Conservation (phyloP, 2,797 vertebrate genomes). For the Squalus acanthias region DNA sequence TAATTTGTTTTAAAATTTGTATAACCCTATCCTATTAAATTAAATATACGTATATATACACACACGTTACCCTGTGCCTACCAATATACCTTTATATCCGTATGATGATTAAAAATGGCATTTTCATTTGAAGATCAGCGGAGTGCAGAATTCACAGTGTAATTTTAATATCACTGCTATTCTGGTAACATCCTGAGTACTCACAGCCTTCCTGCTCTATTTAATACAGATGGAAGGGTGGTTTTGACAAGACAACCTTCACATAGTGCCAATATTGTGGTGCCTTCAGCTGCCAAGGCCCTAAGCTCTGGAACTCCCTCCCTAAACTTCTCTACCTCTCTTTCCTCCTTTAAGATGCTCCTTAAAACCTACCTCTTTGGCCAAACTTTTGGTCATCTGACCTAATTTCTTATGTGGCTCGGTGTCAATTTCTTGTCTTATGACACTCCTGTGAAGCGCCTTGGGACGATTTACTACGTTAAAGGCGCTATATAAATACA, state of each 20-base stretch:
- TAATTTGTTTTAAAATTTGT: neutral
- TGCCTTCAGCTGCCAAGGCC: too few species aligned
- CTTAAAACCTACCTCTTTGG: too few species aligned
- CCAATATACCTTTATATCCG: neutral
- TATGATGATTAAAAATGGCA: neutral
- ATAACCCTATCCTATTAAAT: neutral
- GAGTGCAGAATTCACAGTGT: neutral
- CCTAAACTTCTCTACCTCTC: too few species aligned
- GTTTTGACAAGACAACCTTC: neutral
- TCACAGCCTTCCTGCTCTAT: neutral
- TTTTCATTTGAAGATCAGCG: slow-evolving; percentile 6
- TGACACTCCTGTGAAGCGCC: too few species aligned
- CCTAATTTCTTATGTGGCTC: too few species aligned
- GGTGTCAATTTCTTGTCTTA: too few species aligned
- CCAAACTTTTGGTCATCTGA: too few species aligned
- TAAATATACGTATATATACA: neutral
- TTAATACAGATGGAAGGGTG: neutral
- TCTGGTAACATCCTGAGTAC: neutral
- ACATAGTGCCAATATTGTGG: neutral
- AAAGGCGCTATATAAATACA: too few species aligned
- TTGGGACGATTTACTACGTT: too few species aligned
- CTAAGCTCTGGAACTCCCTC: too few species aligned
- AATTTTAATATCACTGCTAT: neutral
- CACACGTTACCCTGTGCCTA: neutral
- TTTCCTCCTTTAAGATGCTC: too few species aligned